phyloP scores from a whole-genome alignment of 2,113 vertebrate genomes.

The Barnardius zonarius region DNA sequence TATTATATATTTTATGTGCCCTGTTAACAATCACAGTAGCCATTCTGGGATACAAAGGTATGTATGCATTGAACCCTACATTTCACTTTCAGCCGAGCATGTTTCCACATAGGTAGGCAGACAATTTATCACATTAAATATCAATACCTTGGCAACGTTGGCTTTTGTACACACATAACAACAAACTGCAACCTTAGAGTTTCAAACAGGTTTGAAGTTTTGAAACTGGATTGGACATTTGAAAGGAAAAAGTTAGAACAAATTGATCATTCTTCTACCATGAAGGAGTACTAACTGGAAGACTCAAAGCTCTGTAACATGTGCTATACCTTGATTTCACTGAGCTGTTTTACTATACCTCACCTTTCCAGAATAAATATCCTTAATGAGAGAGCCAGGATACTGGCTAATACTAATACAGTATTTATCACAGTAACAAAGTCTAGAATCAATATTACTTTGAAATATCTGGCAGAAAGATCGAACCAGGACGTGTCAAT shows the following conservation, averaged over 20 bases:
- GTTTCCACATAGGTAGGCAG: not conserved
- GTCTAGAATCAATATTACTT: not conserved
- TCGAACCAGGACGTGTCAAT: not conserved
- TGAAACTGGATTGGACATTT: not conserved
- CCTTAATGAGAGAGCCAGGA: not conserved
- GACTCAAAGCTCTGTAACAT: not conserved
- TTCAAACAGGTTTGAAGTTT: not conserved
- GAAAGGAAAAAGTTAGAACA: not conserved
- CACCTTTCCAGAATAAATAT: not conserved
- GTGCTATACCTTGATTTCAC: not conserved
- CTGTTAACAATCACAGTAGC: conserved; percentile 92
- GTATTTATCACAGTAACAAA: not conserved
- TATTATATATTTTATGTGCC: conserved; percentile 90
- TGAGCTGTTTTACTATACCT: not conserved
- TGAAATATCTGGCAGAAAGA: not conserved
- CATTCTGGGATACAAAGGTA: conserved; percentile 96
- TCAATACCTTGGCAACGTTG: not conserved
- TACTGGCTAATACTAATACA: not conserved
- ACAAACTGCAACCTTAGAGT: not conserved
- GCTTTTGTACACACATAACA: not conserved
- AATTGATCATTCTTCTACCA: not conserved
- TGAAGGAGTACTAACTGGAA: not conserved
- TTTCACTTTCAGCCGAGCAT: not conserved
- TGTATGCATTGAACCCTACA: not conserved
- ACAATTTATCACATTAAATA: not conserved